Evolutionary conservation across 2,888 invertebrate species (phyloP).

Genomic region (Germaria angustata): DNA sequence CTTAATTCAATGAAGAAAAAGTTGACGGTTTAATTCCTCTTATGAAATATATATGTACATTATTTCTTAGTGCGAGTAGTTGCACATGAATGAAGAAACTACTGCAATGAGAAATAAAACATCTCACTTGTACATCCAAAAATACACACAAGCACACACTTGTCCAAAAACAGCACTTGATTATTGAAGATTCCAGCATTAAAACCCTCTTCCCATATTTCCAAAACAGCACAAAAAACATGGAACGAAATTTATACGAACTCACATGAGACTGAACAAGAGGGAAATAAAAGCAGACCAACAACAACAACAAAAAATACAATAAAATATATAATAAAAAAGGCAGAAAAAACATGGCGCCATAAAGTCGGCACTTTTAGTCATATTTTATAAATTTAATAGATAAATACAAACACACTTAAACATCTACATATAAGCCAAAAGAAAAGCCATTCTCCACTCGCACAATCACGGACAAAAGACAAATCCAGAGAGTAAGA

Average conservation of each 20-base stretch:
- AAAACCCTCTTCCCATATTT: conserved; percentile 9
- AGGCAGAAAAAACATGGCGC: conserved; percentile 34
- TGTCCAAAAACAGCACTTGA: conserved; percentile 7
- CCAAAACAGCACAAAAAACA: not conserved
- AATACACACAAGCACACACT: not conserved
- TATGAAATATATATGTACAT: not conserved
- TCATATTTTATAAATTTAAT: conserved; percentile 60
- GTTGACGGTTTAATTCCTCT: not conserved
- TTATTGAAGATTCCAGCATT: conserved; percentile 42
- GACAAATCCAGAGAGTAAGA: not conserved
- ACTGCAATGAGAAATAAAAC: too few species aligned
- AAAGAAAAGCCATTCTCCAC: not conserved
- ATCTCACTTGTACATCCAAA: not conserved
- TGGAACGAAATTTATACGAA: conserved; percentile 22
- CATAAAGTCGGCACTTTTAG: conserved; percentile 50
- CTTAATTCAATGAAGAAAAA: not conserved
- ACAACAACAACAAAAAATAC: not conserved
- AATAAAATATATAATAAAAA: conserved; percentile 3
- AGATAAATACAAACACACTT: conserved; percentile 49
- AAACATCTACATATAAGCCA: conserved; percentile 9
- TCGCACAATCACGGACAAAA: not conserved
- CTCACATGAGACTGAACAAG: conserved; percentile 8
- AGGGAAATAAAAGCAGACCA: conserved; percentile 14
- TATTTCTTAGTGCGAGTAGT: too few species aligned
- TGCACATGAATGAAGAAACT: conserved; percentile 14